Evolutionary conservation across 2,888 invertebrate species (phyloP).

Genomic region (Acleris emargana): DNA sequence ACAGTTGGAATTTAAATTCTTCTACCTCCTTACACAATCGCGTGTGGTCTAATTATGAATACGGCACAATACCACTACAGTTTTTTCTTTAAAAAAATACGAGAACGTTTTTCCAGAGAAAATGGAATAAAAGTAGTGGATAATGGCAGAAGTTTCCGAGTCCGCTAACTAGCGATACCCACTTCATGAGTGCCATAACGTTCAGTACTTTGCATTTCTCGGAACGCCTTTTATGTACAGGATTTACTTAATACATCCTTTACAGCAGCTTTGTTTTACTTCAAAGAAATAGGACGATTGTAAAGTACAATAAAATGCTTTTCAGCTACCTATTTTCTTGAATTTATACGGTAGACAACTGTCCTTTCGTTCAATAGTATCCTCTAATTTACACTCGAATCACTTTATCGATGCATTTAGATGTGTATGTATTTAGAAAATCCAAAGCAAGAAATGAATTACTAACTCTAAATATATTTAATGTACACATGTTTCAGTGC

Average conservation of each 20-base stretch:
- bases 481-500: too few relatives aligned
- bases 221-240: conserved; percentile 48
- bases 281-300: too few relatives aligned
- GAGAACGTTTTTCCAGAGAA: conserved; percentile 55
- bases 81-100: conserved; percentile 54
- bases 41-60: conserved; percentile 82
- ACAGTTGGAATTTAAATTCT: conserved; percentile 76
- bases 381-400: too few relatives aligned
- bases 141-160: conserved; percentile 60
- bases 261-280: neutral
- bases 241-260: conserved; percentile 5
- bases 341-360: too few relatives aligned
- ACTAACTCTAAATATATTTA: too few relatives aligned
- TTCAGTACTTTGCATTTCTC: conserved; percentile 61
- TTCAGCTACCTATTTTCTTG: too few relatives aligned
- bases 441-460: too few relatives aligned
- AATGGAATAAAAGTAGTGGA: conserved; percentile 62
- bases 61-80: conserved; percentile 55
- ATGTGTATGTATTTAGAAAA: too few relatives aligned
- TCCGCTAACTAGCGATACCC: conserved; percentile 62
- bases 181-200: conserved; percentile 50
- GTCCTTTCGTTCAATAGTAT: too few relatives aligned
- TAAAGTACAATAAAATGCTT: too few relatives aligned
- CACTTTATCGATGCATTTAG: too few relatives aligned
- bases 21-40: conserved; percentile 70